Evolutionary conservation across 2,113 vertebrate genomes (phyloP).

Genomic region (Perca schrenkii): DNA sequence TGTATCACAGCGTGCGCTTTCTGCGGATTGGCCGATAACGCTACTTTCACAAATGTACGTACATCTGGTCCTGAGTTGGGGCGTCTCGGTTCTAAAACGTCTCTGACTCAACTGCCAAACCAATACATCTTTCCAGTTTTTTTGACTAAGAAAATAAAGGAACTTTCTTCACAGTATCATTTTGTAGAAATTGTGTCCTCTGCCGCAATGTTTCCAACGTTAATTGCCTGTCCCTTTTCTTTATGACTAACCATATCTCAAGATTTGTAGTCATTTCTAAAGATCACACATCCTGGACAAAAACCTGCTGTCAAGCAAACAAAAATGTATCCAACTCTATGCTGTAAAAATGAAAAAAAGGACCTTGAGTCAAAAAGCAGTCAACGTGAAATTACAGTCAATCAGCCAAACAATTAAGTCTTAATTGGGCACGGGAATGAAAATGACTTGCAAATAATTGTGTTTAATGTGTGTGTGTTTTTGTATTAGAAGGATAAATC

Average conservation of each 20-base stretch:
- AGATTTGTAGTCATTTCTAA: background rate
- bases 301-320: background rate
- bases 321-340: background rate
- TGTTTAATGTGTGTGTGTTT: background rate
- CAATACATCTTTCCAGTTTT: background rate
- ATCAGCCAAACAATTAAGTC: background rate
- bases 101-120: too few species aligned
- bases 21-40: too few species aligned
- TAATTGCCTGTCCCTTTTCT: background rate
- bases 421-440: background rate
- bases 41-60: too few species aligned
- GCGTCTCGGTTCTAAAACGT: too few species aligned
- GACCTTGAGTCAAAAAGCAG: background rate
- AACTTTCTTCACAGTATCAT: background rate
- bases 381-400: constrained; percentile 11
- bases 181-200: too few species aligned
- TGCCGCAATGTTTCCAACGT: background rate
- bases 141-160: background rate
- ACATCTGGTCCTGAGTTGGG: too few species aligned
- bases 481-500: too few species aligned
- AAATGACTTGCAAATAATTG: background rate
- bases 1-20: too few species aligned
- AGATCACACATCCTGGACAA: background rate
- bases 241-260: background rate
- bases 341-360: background rate